phyloP scores from a whole-genome alignment of 2,888 invertebrate species.

The Trachelus tabidus region DNA sequence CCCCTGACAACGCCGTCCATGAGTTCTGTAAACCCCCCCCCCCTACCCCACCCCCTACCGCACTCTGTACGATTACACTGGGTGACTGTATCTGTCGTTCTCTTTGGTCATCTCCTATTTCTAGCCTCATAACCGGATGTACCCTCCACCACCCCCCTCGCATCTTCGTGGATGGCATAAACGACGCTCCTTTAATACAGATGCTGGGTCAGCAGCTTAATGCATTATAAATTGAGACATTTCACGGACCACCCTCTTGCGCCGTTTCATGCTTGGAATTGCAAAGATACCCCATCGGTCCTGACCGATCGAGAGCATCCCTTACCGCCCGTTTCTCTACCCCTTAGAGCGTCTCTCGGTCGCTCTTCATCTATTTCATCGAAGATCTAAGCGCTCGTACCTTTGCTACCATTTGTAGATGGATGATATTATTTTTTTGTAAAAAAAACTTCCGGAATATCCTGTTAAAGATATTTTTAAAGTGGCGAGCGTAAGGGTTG shows the following conservation, averaged over 20 bases:
- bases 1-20: neutral
- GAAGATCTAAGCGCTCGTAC: neutral
- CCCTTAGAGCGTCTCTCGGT: neutral
- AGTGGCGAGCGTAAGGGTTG: neutral
- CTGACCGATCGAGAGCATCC: neutral
- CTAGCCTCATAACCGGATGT: neutral
- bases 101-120: neutral
- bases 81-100: neutral
- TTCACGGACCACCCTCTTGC: neutral
- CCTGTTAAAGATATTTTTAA: neutral
- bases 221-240: slow-evolving; percentile 13
- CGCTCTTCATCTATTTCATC: neutral
- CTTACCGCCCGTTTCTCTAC: neutral
- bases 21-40: neutral
- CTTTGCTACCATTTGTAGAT: neutral
- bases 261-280: slow-evolving; percentile 4
- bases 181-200: neutral
- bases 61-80: neutral
- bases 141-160: neutral
- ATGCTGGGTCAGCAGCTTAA: slow-evolving; percentile 4
- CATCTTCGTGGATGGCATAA: neutral
- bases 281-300: neutral
- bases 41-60: neutral
- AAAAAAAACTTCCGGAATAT: neutral
- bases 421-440: neutral